These are phyloP conservation scores for Dynastes tityus DNA, from an alignment of 2,888 invertebrate species.

Conservation along the genomic window DNA sequence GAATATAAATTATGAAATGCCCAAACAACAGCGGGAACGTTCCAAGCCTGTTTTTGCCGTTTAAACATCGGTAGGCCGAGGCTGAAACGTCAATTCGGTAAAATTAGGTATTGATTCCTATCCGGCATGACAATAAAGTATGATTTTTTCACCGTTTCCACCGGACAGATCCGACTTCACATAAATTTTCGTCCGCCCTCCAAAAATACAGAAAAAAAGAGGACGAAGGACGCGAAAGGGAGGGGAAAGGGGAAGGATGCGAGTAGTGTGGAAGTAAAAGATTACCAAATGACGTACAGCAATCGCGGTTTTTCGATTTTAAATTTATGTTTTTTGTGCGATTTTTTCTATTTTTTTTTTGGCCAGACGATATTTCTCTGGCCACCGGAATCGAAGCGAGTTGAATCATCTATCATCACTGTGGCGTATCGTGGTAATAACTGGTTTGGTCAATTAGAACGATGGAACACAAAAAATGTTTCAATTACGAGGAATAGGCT, in stretches of 20 bases:
- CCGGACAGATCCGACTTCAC: background rate
- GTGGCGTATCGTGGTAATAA: background rate
- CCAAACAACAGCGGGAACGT: slow-evolving; percentile 3
- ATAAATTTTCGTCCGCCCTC: background rate
- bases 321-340: slow-evolving; percentile 17
- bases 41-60: slow-evolving; percentile 3
- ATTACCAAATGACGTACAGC: background rate
- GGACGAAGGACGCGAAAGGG: background rate
- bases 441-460: background rate
- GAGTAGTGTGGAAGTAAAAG: background rate
- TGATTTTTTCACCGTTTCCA: slow-evolving; percentile 16
- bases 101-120: slow-evolving; percentile 35
- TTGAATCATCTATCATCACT: slow-evolving; percentile 1
- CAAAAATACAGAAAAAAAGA: background rate
- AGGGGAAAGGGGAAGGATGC: background rate
- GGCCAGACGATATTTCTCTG: background rate
- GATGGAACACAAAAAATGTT: background rate
- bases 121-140: slow-evolving; percentile 25
- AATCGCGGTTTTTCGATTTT: slow-evolving; percentile 17
- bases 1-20: slow-evolving; percentile 10
- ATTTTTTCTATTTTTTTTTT: background rate
- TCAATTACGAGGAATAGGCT: background rate
- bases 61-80: background rate
- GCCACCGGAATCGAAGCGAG: background rate
- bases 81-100: slow-evolving; percentile 8